Evolutionary conservation across 2,888 invertebrate genomes (phyloP).

Genomic region (Adela reaumurella): DNA sequence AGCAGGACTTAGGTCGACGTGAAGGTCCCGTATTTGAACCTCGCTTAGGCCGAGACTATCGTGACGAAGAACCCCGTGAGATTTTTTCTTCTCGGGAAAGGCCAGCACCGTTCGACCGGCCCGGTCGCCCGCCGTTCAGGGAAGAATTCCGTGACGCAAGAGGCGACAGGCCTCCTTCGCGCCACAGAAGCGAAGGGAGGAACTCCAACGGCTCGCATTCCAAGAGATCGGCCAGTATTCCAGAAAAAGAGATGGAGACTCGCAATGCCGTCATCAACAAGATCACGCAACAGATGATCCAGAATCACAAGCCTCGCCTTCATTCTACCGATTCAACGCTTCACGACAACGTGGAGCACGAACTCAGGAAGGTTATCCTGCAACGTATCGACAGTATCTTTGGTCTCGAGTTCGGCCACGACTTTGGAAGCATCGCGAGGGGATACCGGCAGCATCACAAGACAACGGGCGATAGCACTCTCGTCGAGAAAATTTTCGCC

Average conservation of each 20-base stretch:
- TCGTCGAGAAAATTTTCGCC: not conserved
- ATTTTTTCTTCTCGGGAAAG: too few species aligned
- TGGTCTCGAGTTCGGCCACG: not conserved
- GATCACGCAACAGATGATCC: not conserved
- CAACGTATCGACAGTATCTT: not conserved
- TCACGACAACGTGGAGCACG: not conserved
- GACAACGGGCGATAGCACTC: not conserved
- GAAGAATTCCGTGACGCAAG: not conserved
- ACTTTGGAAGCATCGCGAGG: not conserved
- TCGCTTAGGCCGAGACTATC: too few species aligned
- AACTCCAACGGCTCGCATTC: too few species aligned
- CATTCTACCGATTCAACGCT: too few species aligned
- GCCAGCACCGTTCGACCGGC: not conserved
- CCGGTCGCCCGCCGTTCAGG: not conserved
- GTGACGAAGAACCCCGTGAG: too few species aligned
- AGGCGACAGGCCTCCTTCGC: not conserved
- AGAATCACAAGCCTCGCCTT: too few species aligned
- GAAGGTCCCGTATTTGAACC: too few species aligned
- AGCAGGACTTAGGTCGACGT: too few species aligned
- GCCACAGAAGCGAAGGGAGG: not conserved
- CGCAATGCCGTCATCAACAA: not conserved
- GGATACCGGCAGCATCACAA: not conserved
- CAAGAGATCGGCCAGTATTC: not conserved
- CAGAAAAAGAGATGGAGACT: not conserved
- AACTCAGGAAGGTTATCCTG: not conserved